phyloP scores from a whole-genome alignment of 2,113 vertebrate species.

The Mesocricetus auratus region DNA sequence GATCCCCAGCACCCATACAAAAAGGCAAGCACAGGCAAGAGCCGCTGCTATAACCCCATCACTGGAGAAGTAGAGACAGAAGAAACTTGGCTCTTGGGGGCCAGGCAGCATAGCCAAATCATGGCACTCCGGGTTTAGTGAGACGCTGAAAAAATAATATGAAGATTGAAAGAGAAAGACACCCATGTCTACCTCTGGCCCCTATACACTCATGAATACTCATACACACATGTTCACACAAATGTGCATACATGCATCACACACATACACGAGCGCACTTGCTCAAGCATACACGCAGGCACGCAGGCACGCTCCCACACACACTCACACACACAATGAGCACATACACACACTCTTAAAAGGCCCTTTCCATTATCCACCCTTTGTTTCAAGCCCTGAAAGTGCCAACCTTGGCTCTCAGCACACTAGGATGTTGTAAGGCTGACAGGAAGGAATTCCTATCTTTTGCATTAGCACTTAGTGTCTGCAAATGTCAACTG shows the following conservation, averaged over 20 bases:
- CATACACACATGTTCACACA: neutral
- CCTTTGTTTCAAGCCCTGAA: neutral
- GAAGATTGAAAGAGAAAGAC: neutral
- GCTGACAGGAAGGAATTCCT: constrained; percentile 48
- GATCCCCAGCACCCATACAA: neutral
- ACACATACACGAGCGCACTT: neutral
- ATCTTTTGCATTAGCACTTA: constrained; percentile 45
- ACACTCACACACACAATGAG: neutral
- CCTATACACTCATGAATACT: neutral
- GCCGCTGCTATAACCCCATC: neutral
- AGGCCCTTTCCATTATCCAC: neutral
- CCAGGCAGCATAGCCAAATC: neutral
- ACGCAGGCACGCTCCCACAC: neutral
- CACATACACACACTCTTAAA: neutral
- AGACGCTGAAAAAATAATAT: neutral
- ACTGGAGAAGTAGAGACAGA: neutral
- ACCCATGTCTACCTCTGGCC: neutral
- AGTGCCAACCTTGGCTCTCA: neutral
- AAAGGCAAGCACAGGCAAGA: neutral
- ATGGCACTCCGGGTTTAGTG: neutral
- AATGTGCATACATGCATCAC: neutral
- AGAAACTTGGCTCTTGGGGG: too few species aligned
- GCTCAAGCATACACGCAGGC: too few species aligned
- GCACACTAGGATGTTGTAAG: neutral
- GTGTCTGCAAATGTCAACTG: constrained; percentile 51